Base-by-base conservation (phyloP, 2,888 invertebrate genomes). In the Diploptera punctata region DNA sequence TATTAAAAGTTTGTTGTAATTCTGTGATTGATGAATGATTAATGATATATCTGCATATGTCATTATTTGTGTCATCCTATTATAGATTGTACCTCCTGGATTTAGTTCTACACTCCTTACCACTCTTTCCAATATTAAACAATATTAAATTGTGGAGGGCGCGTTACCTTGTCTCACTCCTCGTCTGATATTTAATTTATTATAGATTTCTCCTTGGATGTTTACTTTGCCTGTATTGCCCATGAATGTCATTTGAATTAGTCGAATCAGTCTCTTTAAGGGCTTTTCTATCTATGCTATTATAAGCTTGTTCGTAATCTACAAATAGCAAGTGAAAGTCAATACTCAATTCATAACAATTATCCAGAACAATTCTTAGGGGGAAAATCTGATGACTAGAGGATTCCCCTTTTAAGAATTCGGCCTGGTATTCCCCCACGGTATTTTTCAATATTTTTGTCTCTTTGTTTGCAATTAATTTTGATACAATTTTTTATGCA, bases 231-330 rank as follows among this genome's bases (percentile, higher is more conserved):
- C 52, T 24, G 5, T 47, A n/a, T 24, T 54, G 7, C 9, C 54
- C 16, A 9, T 21, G 4, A 52, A 31, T 18, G 31, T 68, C 68
- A 52, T 68, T 26, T 31, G 68, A 26, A 52, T 52, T 29, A 68
- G 16, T 29, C 52, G 67, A 18, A 24, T 43, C 44, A 67, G 68
- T 68, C 21, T 68, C 68, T 18, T 26, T 24, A n/a, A 68, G 54
- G 44, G 18, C 18, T 13, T 70, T 52, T 24, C 70, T 47, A 16
- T 70, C 21, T 16, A 57, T 33, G 31, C 60, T 70, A 62, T 65
- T 65, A 57, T 70, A 70, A 9, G 70, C 70, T 24, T 70, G 70
- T 18, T 70, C 31, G 18, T 38, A 62, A 29, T 70, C 62, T 9
- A 65, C 61, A 38, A 70, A 70, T 38, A 70, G 38, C 18, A 18